phyloP scores from a whole-genome alignment of 2,113 vertebrate species.

The Orycteropus afer region DNA sequence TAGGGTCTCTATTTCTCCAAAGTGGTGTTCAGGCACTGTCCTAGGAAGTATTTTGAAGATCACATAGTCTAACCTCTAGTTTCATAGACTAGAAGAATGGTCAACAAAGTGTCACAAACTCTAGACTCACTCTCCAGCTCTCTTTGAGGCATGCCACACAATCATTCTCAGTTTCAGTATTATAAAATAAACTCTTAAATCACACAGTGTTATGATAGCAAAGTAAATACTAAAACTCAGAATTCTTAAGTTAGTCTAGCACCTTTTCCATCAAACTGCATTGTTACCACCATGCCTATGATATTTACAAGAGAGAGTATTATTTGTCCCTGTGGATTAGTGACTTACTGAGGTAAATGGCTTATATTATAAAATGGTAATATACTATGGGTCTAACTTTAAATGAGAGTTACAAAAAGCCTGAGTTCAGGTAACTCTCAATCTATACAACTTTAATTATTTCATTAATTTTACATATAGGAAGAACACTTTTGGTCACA shows the following conservation, averaged over 20 bases:
- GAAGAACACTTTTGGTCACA: neutral
- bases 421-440: neutral
- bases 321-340: neutral
- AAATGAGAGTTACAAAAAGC: neutral
- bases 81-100: neutral
- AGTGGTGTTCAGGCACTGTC: neutral
- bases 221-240: slow-evolving; percentile 21
- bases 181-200: slow-evolving; percentile 46
- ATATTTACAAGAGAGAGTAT: neutral
- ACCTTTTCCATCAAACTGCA: neutral
- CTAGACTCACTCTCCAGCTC: neutral
- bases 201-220: neutral
- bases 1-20: neutral
- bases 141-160: neutral
- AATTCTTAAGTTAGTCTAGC: neutral
- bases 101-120: slow-evolving; percentile 26
- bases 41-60: slow-evolving; percentile 7
- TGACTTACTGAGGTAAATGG: slow-evolving; percentile 19
- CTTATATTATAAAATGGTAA: neutral
- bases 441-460: slow-evolving; percentile 15
- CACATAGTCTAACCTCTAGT: neutral
- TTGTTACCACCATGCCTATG: neutral
- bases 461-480: slow-evolving; percentile 9
- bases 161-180: neutral
- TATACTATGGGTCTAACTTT: neutral